Evolutionary conservation across 2,888 invertebrate genomes (phyloP).

Genomic region (Drosophila mimica): DNA sequence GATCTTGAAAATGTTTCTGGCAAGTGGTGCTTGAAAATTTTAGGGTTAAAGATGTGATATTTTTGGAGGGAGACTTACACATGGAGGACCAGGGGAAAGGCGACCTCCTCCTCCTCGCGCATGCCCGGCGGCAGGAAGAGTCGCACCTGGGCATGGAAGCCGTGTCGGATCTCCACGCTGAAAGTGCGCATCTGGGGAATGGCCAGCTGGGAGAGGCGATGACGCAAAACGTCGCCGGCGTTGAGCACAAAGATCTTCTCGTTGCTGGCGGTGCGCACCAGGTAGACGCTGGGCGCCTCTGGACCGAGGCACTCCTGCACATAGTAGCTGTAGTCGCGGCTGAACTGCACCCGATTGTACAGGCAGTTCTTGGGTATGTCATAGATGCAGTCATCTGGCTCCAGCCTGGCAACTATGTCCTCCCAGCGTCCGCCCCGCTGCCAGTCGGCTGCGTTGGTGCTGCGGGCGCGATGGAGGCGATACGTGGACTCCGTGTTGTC

Average conservation of each 20-base stretch:
- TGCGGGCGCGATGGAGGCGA: slow-evolving; percentile 67
- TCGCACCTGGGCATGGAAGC: slow-evolving; percentile 90
- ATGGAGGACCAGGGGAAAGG: slow-evolving; percentile 92
- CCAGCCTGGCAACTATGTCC: slow-evolving; percentile 62
- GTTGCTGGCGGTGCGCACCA: slow-evolving; percentile 88
- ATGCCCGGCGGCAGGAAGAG: slow-evolving; percentile 93
- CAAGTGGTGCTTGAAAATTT: neutral
- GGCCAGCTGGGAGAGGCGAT: slow-evolving; percentile 89
- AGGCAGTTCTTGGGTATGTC: slow-evolving; percentile 87
- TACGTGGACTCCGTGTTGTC: slow-evolving; percentile 84
- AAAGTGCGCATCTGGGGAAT: slow-evolving; percentile 91
- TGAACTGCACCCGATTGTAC: slow-evolving; percentile 89
- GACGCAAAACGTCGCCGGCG: slow-evolving; percentile 88
- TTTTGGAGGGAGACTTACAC: slow-evolving; percentile 88
- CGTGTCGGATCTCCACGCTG: slow-evolving; percentile 88
- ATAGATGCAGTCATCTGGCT: slow-evolving; percentile 75
- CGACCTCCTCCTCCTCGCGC: slow-evolving; percentile 92
- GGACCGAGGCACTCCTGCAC: slow-evolving; percentile 93
- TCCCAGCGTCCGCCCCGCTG: slow-evolving; percentile 64
- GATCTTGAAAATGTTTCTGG: too few relatives aligned
- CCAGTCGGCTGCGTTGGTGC: slow-evolving; percentile 60
- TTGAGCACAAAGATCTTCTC: slow-evolving; percentile 88
- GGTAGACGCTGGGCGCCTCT: slow-evolving; percentile 88
- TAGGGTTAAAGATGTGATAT: slow-evolving; percentile 49
- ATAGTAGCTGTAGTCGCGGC: slow-evolving; percentile 87